Evolutionary conservation across 2,113 vertebrate genomes (phyloP).

Genomic region (Myotis brandtii): DNA sequence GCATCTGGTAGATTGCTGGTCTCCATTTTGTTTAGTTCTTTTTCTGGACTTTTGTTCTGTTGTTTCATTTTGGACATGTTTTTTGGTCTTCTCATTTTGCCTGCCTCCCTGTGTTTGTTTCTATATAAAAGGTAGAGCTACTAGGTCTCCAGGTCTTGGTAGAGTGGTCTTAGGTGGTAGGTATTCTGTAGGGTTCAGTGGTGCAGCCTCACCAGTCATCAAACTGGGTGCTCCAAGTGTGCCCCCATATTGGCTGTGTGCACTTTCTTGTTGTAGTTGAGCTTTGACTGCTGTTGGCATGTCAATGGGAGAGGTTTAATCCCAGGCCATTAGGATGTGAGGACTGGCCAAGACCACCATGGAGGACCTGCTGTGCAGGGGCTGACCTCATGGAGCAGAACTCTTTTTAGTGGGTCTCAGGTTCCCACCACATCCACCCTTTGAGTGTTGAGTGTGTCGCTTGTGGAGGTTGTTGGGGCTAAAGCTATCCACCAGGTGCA

Average conservation of each 20-base stretch:
- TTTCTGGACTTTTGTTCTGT: not conserved
- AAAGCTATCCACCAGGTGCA: not conserved
- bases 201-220: not conserved
- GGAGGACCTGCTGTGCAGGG: not conserved
- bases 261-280: not conserved
- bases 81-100: not conserved
- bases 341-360: not conserved
- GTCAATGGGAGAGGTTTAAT: not conserved
- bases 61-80: not conserved
- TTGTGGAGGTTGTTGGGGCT: not conserved
- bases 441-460: not conserved
- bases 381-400: not conserved
- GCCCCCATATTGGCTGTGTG: not conserved
- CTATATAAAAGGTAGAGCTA: not conserved
- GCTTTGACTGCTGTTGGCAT: not conserved
- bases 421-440: not conserved
- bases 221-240: not conserved
- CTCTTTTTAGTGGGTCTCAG: not conserved
- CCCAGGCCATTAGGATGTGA: not conserved
- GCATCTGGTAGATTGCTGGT: not conserved
- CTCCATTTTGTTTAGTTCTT: not conserved
- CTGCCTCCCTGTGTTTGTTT: not conserved
- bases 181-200: not conserved
- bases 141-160: not conserved
- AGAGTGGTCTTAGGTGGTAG: not conserved